phyloP scores from a whole-genome alignment of 2,113 vertebrate genomes.

The Halichoerus grypus region DNA sequence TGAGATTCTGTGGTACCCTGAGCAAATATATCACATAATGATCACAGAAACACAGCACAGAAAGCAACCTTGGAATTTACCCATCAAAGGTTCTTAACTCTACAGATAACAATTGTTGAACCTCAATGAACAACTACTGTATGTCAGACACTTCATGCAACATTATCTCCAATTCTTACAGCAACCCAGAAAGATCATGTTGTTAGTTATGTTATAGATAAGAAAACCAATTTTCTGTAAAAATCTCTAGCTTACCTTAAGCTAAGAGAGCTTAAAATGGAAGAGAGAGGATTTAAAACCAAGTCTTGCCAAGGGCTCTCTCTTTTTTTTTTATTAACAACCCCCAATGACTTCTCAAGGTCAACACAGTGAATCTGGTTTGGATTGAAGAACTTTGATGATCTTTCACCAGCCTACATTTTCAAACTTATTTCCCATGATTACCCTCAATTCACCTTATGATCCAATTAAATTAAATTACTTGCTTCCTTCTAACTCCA shows the following conservation, averaged over 20 bases:
- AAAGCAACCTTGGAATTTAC: not conserved
- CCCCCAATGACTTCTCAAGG: not conserved
- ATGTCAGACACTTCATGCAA: not conserved
- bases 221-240: not conserved
- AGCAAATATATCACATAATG: not conserved
- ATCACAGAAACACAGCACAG: not conserved
- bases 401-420: not conserved
- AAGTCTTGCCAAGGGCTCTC: not conserved
- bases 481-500: not conserved
- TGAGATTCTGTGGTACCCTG: not conserved
- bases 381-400: not conserved
- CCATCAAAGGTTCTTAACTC: not conserved
- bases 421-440: not conserved
- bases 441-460: not conserved
- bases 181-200: not conserved
- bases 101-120: not conserved
- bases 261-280: not conserved
- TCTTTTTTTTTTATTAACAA: not conserved
- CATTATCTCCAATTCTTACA: not conserved
- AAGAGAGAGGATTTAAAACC: not conserved
- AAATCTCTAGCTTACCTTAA: not conserved
- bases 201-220: not conserved
- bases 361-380: not conserved
- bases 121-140: not conserved
- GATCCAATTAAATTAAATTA: not conserved